A percentile compares a stretch with the other conserved stretches of the same genome.
phyloP scores from a whole-genome alignment of 2,797 vertebrate species.

The Taeniopygia guttata region DNA sequence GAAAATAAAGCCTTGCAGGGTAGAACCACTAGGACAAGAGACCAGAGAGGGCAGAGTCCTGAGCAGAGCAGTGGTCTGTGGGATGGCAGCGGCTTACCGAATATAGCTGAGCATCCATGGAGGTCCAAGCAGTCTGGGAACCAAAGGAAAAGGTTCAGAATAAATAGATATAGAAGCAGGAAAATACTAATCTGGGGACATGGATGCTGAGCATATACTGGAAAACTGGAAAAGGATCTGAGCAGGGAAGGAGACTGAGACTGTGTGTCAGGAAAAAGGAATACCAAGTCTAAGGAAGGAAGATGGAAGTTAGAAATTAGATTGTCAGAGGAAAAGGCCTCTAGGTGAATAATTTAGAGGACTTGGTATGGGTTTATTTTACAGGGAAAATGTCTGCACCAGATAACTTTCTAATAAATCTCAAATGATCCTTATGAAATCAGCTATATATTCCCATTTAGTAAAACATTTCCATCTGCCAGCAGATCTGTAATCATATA shows the following conservation, averaged over 20 bases:
- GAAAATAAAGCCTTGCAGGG: background rate
- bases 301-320: background rate
- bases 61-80: background rate
- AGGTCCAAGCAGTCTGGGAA: constrained; percentile 13
- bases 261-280: background rate
- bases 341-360: background rate
- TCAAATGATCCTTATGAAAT: background rate
- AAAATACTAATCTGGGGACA: background rate
- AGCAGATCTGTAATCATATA: background rate
- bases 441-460: background rate
- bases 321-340: background rate
- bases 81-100: background rate
- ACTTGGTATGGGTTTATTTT: background rate
- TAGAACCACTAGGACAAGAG: background rate
- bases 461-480: background rate
- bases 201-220: background rate
- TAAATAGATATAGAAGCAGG: background rate
- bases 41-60: background rate
- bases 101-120: background rate
- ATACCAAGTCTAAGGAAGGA: background rate
- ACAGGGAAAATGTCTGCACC: background rate
- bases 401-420: background rate
- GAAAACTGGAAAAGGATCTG: background rate
- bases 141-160: constrained; percentile 43
- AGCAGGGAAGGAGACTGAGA: background rate